Base-by-base conservation (phyloP, 1,140 invertebrate genomes). In the Ganaspis sp. region DNA sequence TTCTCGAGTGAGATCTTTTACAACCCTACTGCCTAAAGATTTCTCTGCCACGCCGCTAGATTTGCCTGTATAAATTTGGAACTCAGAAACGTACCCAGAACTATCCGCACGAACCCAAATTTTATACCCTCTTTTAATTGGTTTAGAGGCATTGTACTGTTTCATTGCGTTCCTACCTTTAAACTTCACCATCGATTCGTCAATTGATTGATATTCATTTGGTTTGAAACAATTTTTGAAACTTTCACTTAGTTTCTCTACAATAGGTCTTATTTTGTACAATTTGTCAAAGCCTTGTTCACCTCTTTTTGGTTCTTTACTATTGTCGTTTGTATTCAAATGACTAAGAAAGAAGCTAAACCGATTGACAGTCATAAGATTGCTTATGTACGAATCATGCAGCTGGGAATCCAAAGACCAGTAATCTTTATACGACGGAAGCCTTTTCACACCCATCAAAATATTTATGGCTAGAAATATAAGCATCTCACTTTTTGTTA, bases 121-220 rank as follows among this genome's bases (percentile, higher is more conserved):
- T n/a, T n/a, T n/a, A n/a, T n/a, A n/a, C n/a, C n/a, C n/a, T n/a
- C n/a, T n/a, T n/a, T n/a, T n/a, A n/a, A 38, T 38, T 5, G 37
- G 37, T 38, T 38, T 38, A 5, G 37, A 4, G 4, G 37, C 4
- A 38, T 38, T 86, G 81, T 92, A 92, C 80, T 92, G 88, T 81
- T 89, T 90, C 72, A 91, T 78, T 11, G 81, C 76, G 78, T 77
- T 85, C 69, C 85, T 83, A 70, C 84, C 85, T 84, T 90, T 89
- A 76, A 87, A 88, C 78, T 83, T 85, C 53, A 90, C 84, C 83
- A 89, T 88, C 29, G 83, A 86, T 72, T 88, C 87, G 81, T 89
- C 87, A 74, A 87, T 81, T 74, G 81, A 29, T 72, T 78, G 76
- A 64, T 74, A 29, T 58, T 64, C 70, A 42, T 17, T 71, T 42